Base-by-base conservation (phyloP, 2,797 vertebrate genomes). In the Nothura maculosa region DNA sequence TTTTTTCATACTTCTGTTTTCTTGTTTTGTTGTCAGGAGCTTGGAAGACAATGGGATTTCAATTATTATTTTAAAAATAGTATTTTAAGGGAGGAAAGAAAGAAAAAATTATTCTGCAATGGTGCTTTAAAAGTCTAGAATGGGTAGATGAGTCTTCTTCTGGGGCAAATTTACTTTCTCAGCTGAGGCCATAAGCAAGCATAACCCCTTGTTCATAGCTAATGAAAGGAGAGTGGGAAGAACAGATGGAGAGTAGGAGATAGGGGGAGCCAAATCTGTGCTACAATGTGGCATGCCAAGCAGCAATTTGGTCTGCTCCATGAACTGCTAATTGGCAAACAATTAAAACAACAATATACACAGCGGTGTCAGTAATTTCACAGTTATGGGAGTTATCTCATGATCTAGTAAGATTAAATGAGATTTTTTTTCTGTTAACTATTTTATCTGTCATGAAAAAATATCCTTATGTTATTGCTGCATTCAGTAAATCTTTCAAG, bases 311-410 rank as follows among this genome's bases (percentile, higher is more conserved):
- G 82, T 92, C 73, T 93, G 86, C 74, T 91, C 43, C 30, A 55
- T 75, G 88, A 96, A 87, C 66, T 91, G 63, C 91, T 95, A 95
- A 96, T 97, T 95, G 95, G 89, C 68, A 94, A 95, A 94, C 94
- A 96, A 96, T 92, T 95, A 95, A 92, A 96, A 80, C 55, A 96
- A 78, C 78, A 88, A 85, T 81, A 93, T 85, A 88, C 91, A 83
- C 72, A 84, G 77, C 86, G 40, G 84, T 88, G 78, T 80, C 86
- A 85, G 74, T 93, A 92, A 89, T 95, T 85, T 91, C 85, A 76
- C 28, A 76, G 84, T 92, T 78, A 74, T 69, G 81, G 86, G 83
- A 93, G 90, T 92, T 84, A 81, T 94, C 24, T 30, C 30, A 72
- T 30, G 70, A 88, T 95, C 81, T 76, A 70, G 55, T 58, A 74